Conservation (phyloP, 2,888 invertebrate genomes). For the Hypercompe scribonia region DNA sequence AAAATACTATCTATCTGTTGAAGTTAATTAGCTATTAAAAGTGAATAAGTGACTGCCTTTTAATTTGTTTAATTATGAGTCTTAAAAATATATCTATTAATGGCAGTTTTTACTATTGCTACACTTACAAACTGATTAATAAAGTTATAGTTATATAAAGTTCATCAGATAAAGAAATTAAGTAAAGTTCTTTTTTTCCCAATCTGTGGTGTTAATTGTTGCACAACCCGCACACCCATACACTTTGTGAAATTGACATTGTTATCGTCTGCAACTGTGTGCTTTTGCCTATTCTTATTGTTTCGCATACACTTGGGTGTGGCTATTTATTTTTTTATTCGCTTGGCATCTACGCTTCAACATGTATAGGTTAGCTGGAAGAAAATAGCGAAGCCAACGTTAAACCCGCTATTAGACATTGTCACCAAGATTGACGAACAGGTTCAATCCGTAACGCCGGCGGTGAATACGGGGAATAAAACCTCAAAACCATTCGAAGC, state of each 20-base stretch:
- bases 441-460: conserved; percentile 76
- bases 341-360: conserved; percentile 58
- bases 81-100: not conserved
- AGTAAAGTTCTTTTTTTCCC: conserved; percentile 47
- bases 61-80: not conserved
- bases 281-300: conserved; percentile 40
- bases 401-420: conserved; percentile 89
- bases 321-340: conserved; percentile 54
- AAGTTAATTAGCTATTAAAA: not conserved
- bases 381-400: conserved; percentile 87
- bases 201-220: conserved; percentile 80
- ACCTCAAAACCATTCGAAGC: conserved; percentile 85
- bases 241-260: conserved; percentile 73
- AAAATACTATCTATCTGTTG: not conserved
- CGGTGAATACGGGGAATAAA: conserved; percentile 74
- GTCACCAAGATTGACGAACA: conserved; percentile 89
- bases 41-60: not conserved
- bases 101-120: not conserved
- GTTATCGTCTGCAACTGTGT: conserved; percentile 67
- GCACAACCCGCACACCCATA: conserved; percentile 39
- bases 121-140: not conserved
- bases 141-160: not conserved
- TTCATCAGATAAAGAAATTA: conserved; percentile 4
- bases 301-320: conserved; percentile 66
- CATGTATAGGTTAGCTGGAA: conserved; percentile 87